Evolutionary conservation across 2,113 vertebrate genomes (phyloP).

Genomic region (Petroica traversi): DNA sequence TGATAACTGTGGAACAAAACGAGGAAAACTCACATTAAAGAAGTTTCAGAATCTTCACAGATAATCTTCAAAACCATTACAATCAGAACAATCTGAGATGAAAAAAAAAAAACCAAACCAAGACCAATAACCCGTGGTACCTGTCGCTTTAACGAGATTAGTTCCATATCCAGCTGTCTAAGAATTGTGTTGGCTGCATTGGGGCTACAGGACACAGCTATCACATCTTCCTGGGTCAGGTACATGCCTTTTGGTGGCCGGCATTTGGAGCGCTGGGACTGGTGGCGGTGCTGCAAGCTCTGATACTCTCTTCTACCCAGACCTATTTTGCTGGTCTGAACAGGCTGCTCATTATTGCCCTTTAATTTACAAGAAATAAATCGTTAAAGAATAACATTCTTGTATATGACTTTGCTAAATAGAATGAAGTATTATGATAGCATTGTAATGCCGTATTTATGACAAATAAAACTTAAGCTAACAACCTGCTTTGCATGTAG

Average conservation of each 20-base stretch:
- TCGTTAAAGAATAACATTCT: slow-evolving; percentile 42
- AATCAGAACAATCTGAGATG: slow-evolving; percentile 44
- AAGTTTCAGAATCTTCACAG: slow-evolving; percentile 41
- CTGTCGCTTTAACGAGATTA: slow-evolving; percentile 98
- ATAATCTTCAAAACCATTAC: slow-evolving; percentile 40
- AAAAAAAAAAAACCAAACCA: slow-evolving; percentile 6
- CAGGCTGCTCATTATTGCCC: slow-evolving; percentile 81
- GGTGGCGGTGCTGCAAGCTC: slow-evolving; percentile 94
- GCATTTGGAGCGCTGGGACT: slow-evolving; percentile 92
- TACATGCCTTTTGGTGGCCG: slow-evolving; percentile 98
- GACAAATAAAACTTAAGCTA: not conserved
- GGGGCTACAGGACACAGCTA: slow-evolving; percentile 93
- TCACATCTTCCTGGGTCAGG: slow-evolving; percentile 94
- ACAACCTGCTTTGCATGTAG: not conserved
- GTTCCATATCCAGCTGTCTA: slow-evolving; percentile 94
- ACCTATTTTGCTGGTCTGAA: slow-evolving; percentile 87
- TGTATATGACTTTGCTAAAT: not conserved
- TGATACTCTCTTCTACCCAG: slow-evolving; percentile 93
- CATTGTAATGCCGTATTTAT: not conserved
- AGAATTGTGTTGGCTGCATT: slow-evolving; percentile 94
- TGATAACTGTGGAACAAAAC: slow-evolving; percentile 30
- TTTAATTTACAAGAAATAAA: slow-evolving; percentile 62
- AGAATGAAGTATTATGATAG: not conserved
- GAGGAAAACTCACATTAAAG: slow-evolving; percentile 29
- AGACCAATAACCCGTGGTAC: slow-evolving; percentile 72